Evolutionary conservation across 2,113 vertebrate genomes (phyloP), one percentile per base, ranked within the genome.

Genomic region (Apteryx owenii): DNA sequence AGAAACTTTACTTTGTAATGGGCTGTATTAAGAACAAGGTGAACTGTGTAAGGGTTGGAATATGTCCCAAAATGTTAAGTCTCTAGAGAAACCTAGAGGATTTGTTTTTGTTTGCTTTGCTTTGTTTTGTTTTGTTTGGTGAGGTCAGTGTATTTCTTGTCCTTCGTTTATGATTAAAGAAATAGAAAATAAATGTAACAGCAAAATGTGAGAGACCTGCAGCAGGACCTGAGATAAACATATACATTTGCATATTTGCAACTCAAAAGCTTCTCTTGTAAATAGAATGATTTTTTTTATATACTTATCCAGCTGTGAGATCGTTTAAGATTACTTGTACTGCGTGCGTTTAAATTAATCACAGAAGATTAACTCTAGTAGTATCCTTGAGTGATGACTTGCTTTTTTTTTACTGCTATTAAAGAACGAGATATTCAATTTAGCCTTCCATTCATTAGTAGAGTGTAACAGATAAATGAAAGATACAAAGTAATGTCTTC

Each of bases 371-470:
- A 73, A 82, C 86, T 85, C 65, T 48, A 22, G 19, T 86, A 62
- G 18, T 42, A 79, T n/a, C 18, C 12, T 23, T 87, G 56, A 93
- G 53, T 87, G 23, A 91, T 85, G 5, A 28, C 29, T 90, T 88
- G 38, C 28, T 38, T 65, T 73, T 64, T 44, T 44, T 68, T 88
- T 40, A 44, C 42, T 46, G 19, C 44, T 73, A 11, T 92, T 95
- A 82, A 26, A 78, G 69, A 82, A 85, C 29, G 11, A 85, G 33
- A 19, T 36, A 70, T 89, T 89, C 50, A 58, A 22, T 92, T 79
- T 77, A 88, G 58, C 94, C 0, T 6, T 91, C 93, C 92, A 77
- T 87, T 96, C 89, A 91, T 89, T 95, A 73, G 51, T 36, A 77
- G 53, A 73, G 12, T 60, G 89, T 66, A 94, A 94, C 21, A 93